These are phyloP conservation scores for Lepeophtheirus nordmannii DNA, from an alignment of 2,888 invertebrate genomes.

Conservation along the genomic window DNA sequence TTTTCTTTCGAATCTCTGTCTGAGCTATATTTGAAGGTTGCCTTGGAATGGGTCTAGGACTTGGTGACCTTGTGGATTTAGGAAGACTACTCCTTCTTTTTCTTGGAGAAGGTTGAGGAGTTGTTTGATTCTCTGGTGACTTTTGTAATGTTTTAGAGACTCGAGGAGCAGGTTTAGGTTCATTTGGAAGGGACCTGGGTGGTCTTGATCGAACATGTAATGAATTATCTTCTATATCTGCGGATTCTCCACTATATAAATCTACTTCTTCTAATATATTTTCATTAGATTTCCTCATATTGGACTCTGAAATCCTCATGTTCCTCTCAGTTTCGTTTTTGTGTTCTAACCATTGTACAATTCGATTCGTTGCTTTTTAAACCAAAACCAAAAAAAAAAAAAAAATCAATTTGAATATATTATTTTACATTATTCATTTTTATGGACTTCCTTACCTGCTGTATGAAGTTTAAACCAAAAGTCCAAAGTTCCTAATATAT, in stretches of 20 bases:
- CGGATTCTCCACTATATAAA: not conserved
- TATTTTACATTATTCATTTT: not conserved
- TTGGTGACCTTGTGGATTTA: no score
- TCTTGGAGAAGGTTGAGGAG: no score
- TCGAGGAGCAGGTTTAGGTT: not conserved
- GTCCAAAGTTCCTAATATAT: constrained; percentile 10
- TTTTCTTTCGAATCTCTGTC: no score
- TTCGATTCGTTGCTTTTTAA: not conserved
- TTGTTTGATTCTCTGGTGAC: no score
- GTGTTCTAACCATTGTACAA: constrained; percentile 14
- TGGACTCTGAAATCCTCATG: not conserved
- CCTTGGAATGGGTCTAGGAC: no score
- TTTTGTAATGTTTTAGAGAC: no score
- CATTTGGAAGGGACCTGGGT: no score
- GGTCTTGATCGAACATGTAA: no score
- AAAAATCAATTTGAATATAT: not conserved
- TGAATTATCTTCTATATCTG: not conserved
- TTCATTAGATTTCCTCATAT: not conserved
- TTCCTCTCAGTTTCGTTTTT: not conserved
- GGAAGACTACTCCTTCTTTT: no score
- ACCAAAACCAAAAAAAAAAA: not conserved
- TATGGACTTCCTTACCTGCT: not conserved
- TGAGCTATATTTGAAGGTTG: no score
- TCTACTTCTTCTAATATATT: not conserved
- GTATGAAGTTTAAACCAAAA: constrained; percentile 20